phyloP scores from a whole-genome alignment of 2,888 invertebrate genomes.

The Drosophila neutralis region DNA sequence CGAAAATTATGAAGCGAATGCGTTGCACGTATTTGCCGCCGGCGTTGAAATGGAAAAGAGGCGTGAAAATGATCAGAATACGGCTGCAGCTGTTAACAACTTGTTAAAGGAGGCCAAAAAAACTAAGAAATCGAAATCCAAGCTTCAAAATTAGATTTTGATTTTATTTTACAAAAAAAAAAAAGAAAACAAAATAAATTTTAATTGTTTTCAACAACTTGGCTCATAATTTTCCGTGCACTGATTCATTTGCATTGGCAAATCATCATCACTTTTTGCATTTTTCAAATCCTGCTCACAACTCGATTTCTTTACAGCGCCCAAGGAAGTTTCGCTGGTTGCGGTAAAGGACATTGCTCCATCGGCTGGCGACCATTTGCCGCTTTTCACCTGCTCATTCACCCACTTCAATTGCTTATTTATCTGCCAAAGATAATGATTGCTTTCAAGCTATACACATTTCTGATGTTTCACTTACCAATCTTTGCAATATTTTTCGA shows the following conservation, averaged over 20 bases:
- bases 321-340: constrained; percentile 18
- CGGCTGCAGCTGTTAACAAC: constrained; percentile 22
- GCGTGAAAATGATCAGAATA: constrained; percentile 34
- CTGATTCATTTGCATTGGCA: background rate
- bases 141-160: constrained; percentile 8
- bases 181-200: background rate
- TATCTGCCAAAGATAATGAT: constrained; percentile 29
- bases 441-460: background rate
- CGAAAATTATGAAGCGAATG: constrained; percentile 29
- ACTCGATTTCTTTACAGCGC: background rate
- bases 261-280: background rate
- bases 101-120: constrained; percentile 38
- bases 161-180: constrained; percentile 8
- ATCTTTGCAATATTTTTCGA: constrained; percentile 5
- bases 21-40: constrained; percentile 28
- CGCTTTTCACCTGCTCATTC: constrained; percentile 26
- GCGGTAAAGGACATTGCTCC: constrained; percentile 30
- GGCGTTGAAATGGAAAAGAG: constrained; percentile 32
- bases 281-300: constrained; percentile 16
- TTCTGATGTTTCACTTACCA: constrained; percentile 15
- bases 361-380: constrained; percentile 44
- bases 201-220: constrained; percentile 31
- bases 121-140: constrained; percentile 29
- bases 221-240: constrained; percentile 55
- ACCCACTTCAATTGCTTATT: constrained; percentile 63